These are phyloP conservation scores for Barypeithes pellucidus DNA, from an alignment of 2,888 invertebrate genomes.

Conservation along the genomic window DNA sequence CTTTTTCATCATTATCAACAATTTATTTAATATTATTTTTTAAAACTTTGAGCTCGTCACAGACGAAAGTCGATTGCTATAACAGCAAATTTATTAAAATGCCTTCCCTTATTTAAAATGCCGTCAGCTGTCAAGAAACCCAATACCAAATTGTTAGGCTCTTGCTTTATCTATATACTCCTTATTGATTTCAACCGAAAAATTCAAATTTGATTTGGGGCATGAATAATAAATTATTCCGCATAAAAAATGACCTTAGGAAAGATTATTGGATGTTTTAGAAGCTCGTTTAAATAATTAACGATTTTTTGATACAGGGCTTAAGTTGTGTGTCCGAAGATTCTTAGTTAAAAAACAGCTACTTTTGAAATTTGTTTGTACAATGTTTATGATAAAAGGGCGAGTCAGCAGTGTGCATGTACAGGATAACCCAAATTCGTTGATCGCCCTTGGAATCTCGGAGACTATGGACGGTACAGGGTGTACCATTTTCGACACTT, in stretches of 20 bases:
- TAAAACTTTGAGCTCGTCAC: too few species aligned
- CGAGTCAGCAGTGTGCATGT: too few species aligned
- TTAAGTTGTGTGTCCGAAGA: not conserved
- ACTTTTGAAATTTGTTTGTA: too few species aligned
- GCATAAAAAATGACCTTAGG: not conserved
- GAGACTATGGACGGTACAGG: too few species aligned
- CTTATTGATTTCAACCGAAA: conserved; percentile 10
- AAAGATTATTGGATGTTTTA: not conserved
- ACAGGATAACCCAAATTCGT: too few species aligned
- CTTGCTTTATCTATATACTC: not conserved
- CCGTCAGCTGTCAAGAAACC: not conserved
- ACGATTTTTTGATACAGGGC: too few species aligned
- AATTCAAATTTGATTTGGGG: conserved; percentile 6
- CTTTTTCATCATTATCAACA: too few species aligned
- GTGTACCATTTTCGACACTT: too few species aligned
- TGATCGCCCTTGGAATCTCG: too few species aligned
- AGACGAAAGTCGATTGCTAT: not conserved
- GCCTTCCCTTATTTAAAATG: not conserved
- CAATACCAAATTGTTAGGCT: conserved; percentile 5
- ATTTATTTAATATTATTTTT: too few species aligned
- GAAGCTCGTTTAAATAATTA: not conserved
- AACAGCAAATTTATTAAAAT: not conserved
- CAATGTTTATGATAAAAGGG: too few species aligned
- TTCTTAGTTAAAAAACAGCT: not conserved
- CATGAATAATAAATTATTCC: conserved; percentile 14